Evolutionary conservation across 92 coral and sea anemone species (phyloP), one percentile per base, ranked within the genome.

Genomic region (Anthopleura xanthogrammica): DNA sequence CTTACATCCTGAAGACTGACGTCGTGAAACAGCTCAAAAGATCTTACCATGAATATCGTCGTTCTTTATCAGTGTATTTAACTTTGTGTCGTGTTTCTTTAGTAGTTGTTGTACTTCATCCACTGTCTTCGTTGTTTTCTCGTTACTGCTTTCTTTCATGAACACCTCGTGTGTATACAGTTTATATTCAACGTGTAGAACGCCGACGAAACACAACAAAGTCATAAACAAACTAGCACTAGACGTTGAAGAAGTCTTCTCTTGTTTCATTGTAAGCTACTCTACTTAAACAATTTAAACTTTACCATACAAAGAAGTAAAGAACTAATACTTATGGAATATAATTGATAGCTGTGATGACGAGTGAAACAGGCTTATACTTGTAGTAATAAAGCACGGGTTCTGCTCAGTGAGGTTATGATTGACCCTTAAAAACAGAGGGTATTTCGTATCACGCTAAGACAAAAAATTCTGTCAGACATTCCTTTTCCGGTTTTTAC

Each of bases 171-270:
- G 78, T 11, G 13, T 13, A 42, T 75, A 75, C 11, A 75, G 24
- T 23, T 75, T 75, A 42, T 42, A 75, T 50, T 75, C 78, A 10
- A 75, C 78, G 55, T 75, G 78, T 42, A 75, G 24, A 41, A 75
- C 78, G 12, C 78, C 55, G 6, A 42, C 24, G 19, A 75, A 42
- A 19, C 78, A 75, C 78, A 75, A 11, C 55, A 75, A 42, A 75
- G 78, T 42, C 23, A 75, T 6, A 24, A 75, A 75, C 55, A 75
- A 75, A 75, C 57, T 56, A 43, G 78, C 78, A 14, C 78, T 42
- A 3, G 78, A 50, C 55, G 41, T 41, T 11, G n/a, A 17, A 23
- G 78, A 19, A 16, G 20, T 17, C 43, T 17, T 68, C 46, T 68
- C 52, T 75, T 75, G 78, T 43, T 43, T 75, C 78, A 75, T 75